Conservation (phyloP, 2,797 vertebrate genomes). For the Eremophila alpestris region DNA sequence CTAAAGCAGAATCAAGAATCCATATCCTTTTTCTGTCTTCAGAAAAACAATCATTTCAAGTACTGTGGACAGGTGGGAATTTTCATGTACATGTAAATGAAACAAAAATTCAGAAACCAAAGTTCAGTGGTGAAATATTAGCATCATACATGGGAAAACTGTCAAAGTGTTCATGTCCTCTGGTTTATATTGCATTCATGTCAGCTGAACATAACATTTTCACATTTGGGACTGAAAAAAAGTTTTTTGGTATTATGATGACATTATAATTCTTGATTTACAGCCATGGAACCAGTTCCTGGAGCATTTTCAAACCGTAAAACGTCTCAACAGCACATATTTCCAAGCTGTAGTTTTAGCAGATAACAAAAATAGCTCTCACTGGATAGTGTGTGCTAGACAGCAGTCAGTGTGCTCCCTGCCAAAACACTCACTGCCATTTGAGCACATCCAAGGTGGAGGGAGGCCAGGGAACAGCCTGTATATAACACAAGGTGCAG, state of each 20-base stretch:
- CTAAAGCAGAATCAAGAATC: background rate
- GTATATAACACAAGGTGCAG: background rate
- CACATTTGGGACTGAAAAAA: background rate
- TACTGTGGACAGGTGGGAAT: background rate
- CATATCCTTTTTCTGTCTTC: background rate
- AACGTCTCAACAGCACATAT: background rate
- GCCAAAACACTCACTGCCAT: background rate
- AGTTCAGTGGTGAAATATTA: background rate
- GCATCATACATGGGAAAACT: background rate
- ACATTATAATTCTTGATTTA: slow-evolving; percentile 18
- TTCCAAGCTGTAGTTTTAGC: background rate
- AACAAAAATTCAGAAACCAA: background rate
- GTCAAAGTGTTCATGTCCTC: background rate
- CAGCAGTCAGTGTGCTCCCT: background rate
- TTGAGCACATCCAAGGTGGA: background rate
- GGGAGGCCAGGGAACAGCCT: background rate
- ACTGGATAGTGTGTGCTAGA: background rate
- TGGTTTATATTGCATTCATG: background rate
- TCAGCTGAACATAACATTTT: background rate
- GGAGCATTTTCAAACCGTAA: slow-evolving; percentile 20
- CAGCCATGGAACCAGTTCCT: background rate
- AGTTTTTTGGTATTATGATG: background rate
- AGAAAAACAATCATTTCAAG: background rate
- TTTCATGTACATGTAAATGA: background rate
- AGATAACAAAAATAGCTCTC: slow-evolving; percentile 7